These are phyloP conservation scores for Drosophila bocki DNA, from an alignment of 1,140 invertebrate species.

Conservation along the genomic window DNA sequence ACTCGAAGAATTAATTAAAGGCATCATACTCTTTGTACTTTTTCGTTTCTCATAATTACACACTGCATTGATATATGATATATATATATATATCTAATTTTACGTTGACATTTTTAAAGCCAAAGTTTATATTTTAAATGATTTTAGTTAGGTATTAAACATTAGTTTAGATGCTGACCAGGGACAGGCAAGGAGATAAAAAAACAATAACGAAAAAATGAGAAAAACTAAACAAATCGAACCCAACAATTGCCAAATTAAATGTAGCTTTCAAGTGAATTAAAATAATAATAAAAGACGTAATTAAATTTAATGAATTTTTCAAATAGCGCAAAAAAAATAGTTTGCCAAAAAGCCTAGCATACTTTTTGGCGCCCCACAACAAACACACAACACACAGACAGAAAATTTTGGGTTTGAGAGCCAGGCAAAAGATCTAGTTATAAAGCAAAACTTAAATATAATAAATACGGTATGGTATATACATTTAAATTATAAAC, in stretches of 20 bases:
- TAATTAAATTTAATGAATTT: slow-evolving; percentile 75
- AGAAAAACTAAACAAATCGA: slow-evolving; percentile 70
- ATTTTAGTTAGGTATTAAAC: slow-evolving; percentile 72
- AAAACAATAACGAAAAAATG: slow-evolving; percentile 39
- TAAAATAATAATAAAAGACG: slow-evolving; percentile 68
- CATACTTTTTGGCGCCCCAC: slow-evolving; percentile 59
- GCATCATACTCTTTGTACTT: slow-evolving; percentile 63
- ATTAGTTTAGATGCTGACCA: slow-evolving; percentile 67
- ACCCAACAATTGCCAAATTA: slow-evolving; percentile 85
- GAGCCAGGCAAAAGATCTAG: slow-evolving; percentile 63
- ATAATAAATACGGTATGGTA: slow-evolving; percentile 72
- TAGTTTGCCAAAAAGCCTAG: slow-evolving; percentile 57
- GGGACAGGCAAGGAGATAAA: slow-evolving; percentile 10
- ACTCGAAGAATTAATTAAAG: slow-evolving; percentile 68
- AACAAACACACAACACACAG: slow-evolving; percentile 26
- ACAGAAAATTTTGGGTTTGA: slow-evolving; percentile 70
- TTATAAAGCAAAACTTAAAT: slow-evolving; percentile 69
- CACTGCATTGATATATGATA: slow-evolving; percentile 38
- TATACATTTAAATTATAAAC: slow-evolving; percentile 78
- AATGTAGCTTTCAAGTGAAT: slow-evolving; percentile 84
- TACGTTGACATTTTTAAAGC: slow-evolving; percentile 83
- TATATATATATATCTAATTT: slow-evolving; percentile 39
- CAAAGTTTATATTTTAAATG: slow-evolving; percentile 80
- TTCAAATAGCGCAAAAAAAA: slow-evolving; percentile 38
- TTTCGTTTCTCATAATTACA: slow-evolving; percentile 36